Percentiles rank a stretch among this genome's conserved stretches.
Evolutionary conservation across 35 echinoderm and acorn worm species (phyloP).

Genomic region (Amphiura filiformis): DNA sequence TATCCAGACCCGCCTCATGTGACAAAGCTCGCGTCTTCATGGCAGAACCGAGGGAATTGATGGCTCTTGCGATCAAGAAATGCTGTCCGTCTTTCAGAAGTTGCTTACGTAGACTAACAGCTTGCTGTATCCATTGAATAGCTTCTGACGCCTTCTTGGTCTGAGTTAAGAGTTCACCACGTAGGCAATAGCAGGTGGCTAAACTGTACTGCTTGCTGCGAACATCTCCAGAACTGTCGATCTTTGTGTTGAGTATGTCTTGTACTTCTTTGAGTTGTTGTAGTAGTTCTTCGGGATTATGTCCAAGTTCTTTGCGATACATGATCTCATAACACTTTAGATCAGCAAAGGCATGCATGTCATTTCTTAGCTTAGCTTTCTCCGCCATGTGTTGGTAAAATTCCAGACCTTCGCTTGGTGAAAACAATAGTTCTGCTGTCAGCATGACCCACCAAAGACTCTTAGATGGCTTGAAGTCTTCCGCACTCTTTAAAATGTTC

Average conservation of each 20-base stretch:
- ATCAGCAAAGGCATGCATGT: not conserved
- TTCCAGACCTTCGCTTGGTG: not conserved
- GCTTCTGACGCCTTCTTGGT: not conserved
- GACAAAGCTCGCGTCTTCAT: not conserved
- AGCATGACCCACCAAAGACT: not conserved
- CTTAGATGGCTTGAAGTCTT: not conserved
- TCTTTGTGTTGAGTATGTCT: not conserved
- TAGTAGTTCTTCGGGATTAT: not conserved
- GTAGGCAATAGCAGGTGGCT: not conserved
- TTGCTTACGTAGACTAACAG: not conserved
- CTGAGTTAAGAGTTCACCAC: not conserved
- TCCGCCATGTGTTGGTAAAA: not conserved
- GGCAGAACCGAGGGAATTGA: not conserved
- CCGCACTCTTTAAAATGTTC: not conserved
- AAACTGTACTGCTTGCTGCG: not conserved
- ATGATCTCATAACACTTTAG: not conserved
- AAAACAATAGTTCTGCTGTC: not conserved
- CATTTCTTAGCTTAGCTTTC: not conserved
- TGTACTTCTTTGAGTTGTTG: not conserved
- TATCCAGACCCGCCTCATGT: not conserved
- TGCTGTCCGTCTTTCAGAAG: not conserved
- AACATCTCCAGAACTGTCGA: not conserved
- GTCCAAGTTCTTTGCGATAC: not conserved
- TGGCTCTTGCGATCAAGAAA: not conserved
- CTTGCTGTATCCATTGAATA: not conserved